Conservation (phyloP, 1,140 invertebrate species). For the Macrosteles quadrilineatus region DNA sequence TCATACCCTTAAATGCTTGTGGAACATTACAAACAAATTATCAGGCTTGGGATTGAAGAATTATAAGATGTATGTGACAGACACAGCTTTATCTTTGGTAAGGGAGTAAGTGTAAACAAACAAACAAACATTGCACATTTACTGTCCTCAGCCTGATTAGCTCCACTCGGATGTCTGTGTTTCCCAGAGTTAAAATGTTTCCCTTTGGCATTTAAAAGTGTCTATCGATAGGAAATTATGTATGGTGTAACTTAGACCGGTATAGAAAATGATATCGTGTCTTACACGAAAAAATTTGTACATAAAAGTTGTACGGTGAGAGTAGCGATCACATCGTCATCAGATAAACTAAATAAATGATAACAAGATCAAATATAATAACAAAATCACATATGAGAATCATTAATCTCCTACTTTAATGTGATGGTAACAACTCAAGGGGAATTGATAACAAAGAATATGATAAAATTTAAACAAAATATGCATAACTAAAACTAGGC, state of each 20-base stretch:
- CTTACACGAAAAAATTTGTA: not conserved
- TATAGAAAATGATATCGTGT: not conserved
- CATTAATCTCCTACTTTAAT: not conserved
- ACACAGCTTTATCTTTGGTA: constrained; percentile 9
- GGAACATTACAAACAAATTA: not conserved
- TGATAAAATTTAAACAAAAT: too few relatives aligned
- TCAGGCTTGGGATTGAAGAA: not conserved
- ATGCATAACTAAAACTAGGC: too few relatives aligned
- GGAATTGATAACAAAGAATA: not conserved
- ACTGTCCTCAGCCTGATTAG: constrained; percentile 4
- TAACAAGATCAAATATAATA: constrained; percentile 20
- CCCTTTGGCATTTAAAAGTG: too few relatives aligned
- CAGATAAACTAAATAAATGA: constrained; percentile 16
- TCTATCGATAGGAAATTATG: too few relatives aligned
- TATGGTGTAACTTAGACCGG: not conserved
- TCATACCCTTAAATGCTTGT: not conserved
- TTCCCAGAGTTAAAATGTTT: too few relatives aligned
- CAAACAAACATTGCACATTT: constrained; percentile 17
- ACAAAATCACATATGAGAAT: constrained; percentile 15
- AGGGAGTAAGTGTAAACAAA: not conserved
- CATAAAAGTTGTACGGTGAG: not conserved
- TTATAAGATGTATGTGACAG: not conserved
- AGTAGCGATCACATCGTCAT: not conserved
- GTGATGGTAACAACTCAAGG: constrained; percentile 7
- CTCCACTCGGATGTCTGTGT: too few relatives aligned